These are phyloP conservation scores for Epicampocera succincta DNA, from an alignment of 2,888 invertebrate genomes.

Conservation along the genomic window DNA sequence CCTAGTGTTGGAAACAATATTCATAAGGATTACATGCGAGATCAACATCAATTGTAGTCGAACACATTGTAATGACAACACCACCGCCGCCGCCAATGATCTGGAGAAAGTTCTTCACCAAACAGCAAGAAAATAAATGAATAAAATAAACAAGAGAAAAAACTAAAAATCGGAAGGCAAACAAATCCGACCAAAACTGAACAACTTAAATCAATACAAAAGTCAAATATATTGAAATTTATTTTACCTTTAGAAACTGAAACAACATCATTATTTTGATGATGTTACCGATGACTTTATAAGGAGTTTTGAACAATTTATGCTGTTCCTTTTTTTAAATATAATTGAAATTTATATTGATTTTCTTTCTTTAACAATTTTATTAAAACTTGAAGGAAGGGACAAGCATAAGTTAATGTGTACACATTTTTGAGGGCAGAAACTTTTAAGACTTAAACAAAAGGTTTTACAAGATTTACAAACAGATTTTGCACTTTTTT, in stretches of 20 bases:
- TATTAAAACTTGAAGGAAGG: conserved; percentile 10
- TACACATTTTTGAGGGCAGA: too few relatives aligned
- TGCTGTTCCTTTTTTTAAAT: conserved; percentile 6
- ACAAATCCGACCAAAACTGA: conserved; percentile 18
- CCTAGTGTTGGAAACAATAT: conserved; percentile 52
- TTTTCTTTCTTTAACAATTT: conserved; percentile 1
- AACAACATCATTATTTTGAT: conserved; percentile 70
- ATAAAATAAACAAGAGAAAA: neutral
- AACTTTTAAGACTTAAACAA: too few relatives aligned
- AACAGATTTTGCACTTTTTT: too few relatives aligned
- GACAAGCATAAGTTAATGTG: neutral
- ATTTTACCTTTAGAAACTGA: conserved; percentile 27
- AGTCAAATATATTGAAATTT: conserved; percentile 60
- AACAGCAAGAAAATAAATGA: neutral
- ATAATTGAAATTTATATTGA: conserved; percentile 55
- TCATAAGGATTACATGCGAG: conserved; percentile 48
- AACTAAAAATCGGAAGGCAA: neutral
- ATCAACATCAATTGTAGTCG: conserved; percentile 51
- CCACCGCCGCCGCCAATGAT: conserved; percentile 44
- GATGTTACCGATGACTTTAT: conserved; percentile 68
- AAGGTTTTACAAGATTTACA: too few relatives aligned
- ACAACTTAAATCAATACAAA: conserved; percentile 59
- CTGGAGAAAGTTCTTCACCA: conserved; percentile 61
- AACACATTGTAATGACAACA: conserved; percentile 65
- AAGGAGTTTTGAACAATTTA: conserved; percentile 66